Evolutionary conservation across 2,113 vertebrate species (phyloP).

Genomic region (Callorhinus ursinus): DNA sequence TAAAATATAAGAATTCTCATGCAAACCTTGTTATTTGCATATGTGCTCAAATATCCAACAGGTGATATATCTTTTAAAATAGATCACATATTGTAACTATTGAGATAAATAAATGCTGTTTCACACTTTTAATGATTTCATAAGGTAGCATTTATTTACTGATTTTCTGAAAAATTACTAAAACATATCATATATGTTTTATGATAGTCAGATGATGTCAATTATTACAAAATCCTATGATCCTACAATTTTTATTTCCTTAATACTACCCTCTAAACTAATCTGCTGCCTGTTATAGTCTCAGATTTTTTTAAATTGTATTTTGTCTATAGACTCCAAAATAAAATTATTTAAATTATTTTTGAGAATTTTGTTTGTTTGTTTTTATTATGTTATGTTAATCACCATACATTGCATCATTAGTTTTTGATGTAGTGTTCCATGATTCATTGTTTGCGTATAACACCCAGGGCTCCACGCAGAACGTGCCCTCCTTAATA

Average conservation of each 20-base stretch:
- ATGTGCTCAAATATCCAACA: background rate
- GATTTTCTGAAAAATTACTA: background rate
- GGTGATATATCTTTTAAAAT: background rate
- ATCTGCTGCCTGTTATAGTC: background rate
- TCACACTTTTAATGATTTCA: background rate
- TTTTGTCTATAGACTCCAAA: background rate
- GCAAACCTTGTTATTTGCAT: background rate
- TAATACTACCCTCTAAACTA: background rate
- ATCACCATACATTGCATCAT: too few relatives aligned
- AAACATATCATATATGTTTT: background rate
- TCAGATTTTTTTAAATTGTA: background rate
- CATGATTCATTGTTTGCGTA: too few relatives aligned
- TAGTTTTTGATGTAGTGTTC: too few relatives aligned
- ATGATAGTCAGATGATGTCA: background rate
- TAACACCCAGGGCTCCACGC: too few relatives aligned
- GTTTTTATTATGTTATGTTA: too few relatives aligned
- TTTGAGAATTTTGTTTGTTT: background rate
- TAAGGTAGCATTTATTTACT: background rate
- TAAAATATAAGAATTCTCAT: background rate
- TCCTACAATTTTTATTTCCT: background rate
- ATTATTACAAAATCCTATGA: background rate
- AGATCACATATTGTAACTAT: background rate
- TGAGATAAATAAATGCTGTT: background rate
- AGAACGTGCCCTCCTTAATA: too few relatives aligned
- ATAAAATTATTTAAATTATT: background rate